Percentiles rank a stretch among this genome's conserved stretches.
phyloP scores from a whole-genome alignment of 1,140 invertebrate species.

The Panagrolaimus sp. region DNA sequence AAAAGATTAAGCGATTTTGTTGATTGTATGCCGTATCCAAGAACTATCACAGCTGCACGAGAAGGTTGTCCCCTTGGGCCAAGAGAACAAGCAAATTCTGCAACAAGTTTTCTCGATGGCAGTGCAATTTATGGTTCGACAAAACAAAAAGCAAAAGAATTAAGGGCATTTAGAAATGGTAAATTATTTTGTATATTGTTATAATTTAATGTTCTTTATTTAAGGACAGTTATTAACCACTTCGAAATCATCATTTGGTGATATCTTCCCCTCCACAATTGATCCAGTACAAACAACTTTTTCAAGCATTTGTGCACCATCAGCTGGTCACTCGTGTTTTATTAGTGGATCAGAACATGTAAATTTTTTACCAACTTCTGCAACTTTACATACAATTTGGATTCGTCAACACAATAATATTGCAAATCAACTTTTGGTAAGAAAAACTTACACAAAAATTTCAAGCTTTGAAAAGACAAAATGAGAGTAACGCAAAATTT shows the following conservation, averaged over 20 bases:
- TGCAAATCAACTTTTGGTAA: constrained; percentile 44
- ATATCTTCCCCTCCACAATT: constrained; percentile 29
- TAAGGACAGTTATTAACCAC: constrained; percentile 21
- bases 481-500: background rate
- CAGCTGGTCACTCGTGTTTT: constrained; percentile 22
- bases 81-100: constrained; percentile 85
- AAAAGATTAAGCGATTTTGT: constrained; percentile 34
- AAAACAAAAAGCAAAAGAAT: constrained; percentile 62
- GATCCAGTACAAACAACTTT: constrained; percentile 29
- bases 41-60: constrained; percentile 47
- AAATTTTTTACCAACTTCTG: constrained; percentile 80
- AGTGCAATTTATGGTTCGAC: constrained; percentile 77
- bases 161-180: constrained; percentile 65
- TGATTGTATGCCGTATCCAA: constrained; percentile 47
- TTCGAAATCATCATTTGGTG: constrained; percentile 8
- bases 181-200: constrained; percentile 20
- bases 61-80: constrained; percentile 65
- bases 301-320: constrained; percentile 20
- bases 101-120: constrained; percentile 80
- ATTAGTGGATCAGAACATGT: constrained; percentile 67
- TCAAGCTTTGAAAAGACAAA: constrained; percentile 16
- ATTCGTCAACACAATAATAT: constrained; percentile 70
- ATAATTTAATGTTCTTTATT: background rate
- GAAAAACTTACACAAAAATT: too few relatives aligned
- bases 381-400: constrained; percentile 77